Percentiles rank a stretch among this genome's conserved stretches.
Evolutionary conservation across 2,888 invertebrate species (phyloP).

Genomic region (Meteorus cinctellus): DNA sequence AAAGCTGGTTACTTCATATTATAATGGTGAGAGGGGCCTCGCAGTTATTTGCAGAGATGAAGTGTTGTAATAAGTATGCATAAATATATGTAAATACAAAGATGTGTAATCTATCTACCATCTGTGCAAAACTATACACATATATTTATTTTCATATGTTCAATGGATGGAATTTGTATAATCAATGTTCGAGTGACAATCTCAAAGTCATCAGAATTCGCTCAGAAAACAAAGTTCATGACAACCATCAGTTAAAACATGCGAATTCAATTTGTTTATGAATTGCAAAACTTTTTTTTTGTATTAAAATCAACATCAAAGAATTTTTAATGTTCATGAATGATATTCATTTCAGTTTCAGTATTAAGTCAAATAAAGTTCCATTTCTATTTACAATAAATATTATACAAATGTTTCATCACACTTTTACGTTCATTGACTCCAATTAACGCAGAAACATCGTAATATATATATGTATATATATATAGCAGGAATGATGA

Average conservation of each 20-base stretch:
- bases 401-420: constrained; percentile 4
- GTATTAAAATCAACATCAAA: not conserved
- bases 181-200: not conserved
- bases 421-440: constrained; percentile 56
- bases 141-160: not conserved
- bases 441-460: constrained; percentile 61
- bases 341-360: not conserved
- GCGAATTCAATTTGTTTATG: not conserved
- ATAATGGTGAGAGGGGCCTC: not conserved
- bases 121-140: not conserved
- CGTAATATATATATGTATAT: constrained; percentile 34
- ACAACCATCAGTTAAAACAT: not conserved
- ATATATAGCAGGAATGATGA: not conserved
- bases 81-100: not conserved
- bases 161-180: not conserved
- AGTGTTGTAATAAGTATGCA: not conserved
- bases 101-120: not conserved
- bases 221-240: not conserved
- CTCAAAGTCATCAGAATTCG: too few species aligned
- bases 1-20: not conserved
- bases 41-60: constrained; percentile 2
- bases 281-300: not conserved
- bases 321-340: not conserved
- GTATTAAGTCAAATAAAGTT: not conserved
- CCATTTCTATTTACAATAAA: not conserved